phyloP scores from a whole-genome alignment of 2,888 invertebrate species.

The Hybos culiciformis region DNA sequence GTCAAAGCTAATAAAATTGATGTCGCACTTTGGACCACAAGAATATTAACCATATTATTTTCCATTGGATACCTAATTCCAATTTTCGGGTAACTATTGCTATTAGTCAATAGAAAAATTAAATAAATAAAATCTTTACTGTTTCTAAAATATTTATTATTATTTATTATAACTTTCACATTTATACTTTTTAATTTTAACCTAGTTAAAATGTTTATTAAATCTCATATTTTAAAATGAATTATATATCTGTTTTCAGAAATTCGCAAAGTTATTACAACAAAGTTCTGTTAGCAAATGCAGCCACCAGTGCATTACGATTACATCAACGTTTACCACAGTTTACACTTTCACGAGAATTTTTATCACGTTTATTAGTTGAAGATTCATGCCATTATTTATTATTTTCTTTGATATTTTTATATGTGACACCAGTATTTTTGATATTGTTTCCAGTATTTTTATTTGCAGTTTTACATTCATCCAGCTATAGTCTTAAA shows the following conservation, averaged over 20 bases:
- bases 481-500: conserved; percentile 79
- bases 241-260: conserved; percentile 38
- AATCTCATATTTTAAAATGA: conserved; percentile 1
- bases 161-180: no score
- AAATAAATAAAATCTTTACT: no score
- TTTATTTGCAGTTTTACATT: conserved; percentile 84
- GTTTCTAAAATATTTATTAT: no score
- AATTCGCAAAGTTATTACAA: conserved; percentile 70
- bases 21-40: conserved; percentile 73
- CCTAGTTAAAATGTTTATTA: no score
- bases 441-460: conserved; percentile 82
- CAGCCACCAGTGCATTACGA: conserved; percentile 87
- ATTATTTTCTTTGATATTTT: conserved; percentile 87
- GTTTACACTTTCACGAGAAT: conserved; percentile 69
- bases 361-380: conserved; percentile 60
- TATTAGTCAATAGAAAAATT: no score
- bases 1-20: conserved; percentile 73
- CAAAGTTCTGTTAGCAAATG: conserved; percentile 83
- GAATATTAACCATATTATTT: conserved; percentile 71
- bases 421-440: conserved; percentile 77
- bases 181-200: no score
- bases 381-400: conserved; percentile 96
- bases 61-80: conserved; percentile 76
- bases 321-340: conserved; percentile 86
- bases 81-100: conserved; percentile 65